These are phyloP conservation scores for Chromis chromis DNA, from an alignment of 2,797 vertebrate genomes.

Conservation along the genomic window DNA sequence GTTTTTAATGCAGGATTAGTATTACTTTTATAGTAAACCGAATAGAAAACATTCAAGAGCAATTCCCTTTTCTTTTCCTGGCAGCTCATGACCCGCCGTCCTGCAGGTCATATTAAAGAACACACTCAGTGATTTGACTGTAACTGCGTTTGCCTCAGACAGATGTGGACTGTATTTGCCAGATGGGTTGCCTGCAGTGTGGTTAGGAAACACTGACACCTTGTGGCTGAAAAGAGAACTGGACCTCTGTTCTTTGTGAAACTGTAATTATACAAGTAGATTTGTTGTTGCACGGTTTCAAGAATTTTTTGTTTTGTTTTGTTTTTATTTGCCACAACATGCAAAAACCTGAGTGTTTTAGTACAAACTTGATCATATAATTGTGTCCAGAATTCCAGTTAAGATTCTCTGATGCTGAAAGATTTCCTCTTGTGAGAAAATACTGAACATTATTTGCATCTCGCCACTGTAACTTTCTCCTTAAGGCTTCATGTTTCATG, in stretches of 20 bases:
- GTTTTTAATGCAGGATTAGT: too few relatives aligned
- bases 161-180: not conserved
- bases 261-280: conserved; percentile 7
- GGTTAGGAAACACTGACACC: conserved; percentile 68
- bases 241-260: conserved; percentile 17
- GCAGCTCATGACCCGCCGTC: not conserved
- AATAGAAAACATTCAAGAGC: too few relatives aligned
- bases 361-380: conserved; percentile 14
- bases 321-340: conserved; percentile 7
- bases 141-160: conserved; percentile 11
- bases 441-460: too few relatives aligned
- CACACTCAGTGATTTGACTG: conserved; percentile 37
- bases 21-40: not conserved
- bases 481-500: too few relatives aligned
- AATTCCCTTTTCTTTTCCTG: too few relatives aligned
- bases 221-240: conserved; percentile 59
- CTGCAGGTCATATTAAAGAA: conserved; percentile 44
- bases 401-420: conserved; percentile 4
- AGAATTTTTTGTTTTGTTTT: not conserved
- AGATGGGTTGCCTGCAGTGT: conserved; percentile 2
- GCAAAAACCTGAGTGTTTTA: conserved; percentile 2
- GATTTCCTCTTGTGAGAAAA: not conserved
- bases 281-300: not conserved
- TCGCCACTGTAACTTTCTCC: too few relatives aligned
- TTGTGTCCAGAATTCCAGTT: conserved; percentile 12